Percentiles rank a stretch among this genome's conserved stretches.
Conservation (phyloP, 2,113 vertebrate genomes). For the Phalacrocorax brasilianus region DNA sequence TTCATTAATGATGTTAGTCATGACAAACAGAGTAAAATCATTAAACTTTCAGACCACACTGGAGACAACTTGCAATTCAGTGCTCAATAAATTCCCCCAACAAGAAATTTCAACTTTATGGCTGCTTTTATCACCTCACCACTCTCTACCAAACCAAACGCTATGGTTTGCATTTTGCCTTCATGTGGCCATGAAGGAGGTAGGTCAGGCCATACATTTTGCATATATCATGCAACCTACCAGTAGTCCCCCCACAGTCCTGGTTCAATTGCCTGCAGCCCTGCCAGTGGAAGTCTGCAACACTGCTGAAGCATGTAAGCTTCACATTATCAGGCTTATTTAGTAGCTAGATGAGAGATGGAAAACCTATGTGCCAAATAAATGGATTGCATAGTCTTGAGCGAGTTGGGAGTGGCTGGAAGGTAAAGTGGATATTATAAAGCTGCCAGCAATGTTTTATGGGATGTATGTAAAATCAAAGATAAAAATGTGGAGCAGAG, state of each 20-base stretch:
- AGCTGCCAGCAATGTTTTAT: neutral
- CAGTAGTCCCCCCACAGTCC: neutral
- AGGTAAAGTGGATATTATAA: neutral
- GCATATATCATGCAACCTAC: neutral
- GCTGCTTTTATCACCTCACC: neutral
- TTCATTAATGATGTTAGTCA: neutral
- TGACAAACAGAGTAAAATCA: neutral
- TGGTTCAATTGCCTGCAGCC: neutral
- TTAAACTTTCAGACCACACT: neutral
- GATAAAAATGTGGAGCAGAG: neutral
- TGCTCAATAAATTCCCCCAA: neutral
- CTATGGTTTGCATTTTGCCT: neutral
- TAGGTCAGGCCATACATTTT: neutral
- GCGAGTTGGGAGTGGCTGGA: neutral
- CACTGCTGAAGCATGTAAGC: neutral
- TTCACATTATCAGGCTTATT: neutral
- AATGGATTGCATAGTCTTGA: neutral
- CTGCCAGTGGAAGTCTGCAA: neutral
- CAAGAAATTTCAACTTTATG: neutral
- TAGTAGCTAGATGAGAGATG: neutral
- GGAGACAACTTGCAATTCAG: neutral
- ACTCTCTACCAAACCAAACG: neutral
- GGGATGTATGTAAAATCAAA: neutral
- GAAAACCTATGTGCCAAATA: neutral
- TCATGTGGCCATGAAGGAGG: fast-evolving